phyloP scores from a whole-genome alignment of 35 echinoderm and acorn worm species.

The Lytechinus variegatus region DNA sequence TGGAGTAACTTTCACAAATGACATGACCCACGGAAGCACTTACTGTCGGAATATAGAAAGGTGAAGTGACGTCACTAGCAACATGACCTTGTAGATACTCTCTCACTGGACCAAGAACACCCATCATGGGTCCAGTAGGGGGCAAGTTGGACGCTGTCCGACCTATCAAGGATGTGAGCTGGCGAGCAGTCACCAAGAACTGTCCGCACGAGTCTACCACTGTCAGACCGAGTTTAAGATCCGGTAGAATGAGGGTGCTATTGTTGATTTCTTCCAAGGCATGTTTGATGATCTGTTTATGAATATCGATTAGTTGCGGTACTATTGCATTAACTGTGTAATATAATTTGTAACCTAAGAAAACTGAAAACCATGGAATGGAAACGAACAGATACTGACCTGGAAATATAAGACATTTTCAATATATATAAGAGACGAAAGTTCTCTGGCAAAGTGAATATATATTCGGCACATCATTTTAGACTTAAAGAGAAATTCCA shows the following conservation, averaged over 20 bases:
- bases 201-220: slow-evolving; percentile 73
- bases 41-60: slow-evolving; percentile 37
- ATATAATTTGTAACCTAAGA: no score
- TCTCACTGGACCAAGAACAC: slow-evolving; percentile 58
- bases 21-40: background rate
- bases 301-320: background rate
- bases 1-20: background rate
- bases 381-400: no score
- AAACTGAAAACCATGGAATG: no score
- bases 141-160: slow-evolving; percentile 2
- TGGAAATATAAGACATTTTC: no score
- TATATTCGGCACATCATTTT: no score
- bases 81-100: slow-evolving; percentile 49
- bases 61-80: slow-evolving; percentile 41
- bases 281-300: slow-evolving; percentile 25
- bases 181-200: slow-evolving; percentile 47
- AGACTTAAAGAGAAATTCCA: no score
- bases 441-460: no score
- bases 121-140: slow-evolving; percentile 63
- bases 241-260: slow-evolving; percentile 41
- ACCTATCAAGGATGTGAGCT: slow-evolving; percentile 46
- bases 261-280: slow-evolving; percentile 55
- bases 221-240: slow-evolving; percentile 73
- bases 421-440: no score
- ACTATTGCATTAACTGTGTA: no score